These are phyloP conservation scores for Ericerus pela DNA, from an alignment of 1,140 invertebrate genomes.

Conservation along the genomic window DNA sequence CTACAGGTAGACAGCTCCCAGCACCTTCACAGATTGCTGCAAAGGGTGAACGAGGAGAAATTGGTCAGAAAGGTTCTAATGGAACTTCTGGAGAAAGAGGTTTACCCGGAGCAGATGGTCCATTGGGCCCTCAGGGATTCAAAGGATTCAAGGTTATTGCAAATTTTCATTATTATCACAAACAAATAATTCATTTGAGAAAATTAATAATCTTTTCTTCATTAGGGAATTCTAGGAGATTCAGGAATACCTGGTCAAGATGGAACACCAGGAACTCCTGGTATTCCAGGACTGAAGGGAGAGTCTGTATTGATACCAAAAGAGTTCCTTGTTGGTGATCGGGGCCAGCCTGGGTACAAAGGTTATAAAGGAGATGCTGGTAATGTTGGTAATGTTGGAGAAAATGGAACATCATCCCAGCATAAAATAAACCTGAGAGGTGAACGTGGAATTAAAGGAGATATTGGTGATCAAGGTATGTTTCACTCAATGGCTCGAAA, in stretches of 20 bases:
- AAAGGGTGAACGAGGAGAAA: constrained; percentile 24
- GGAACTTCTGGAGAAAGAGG: constrained; percentile 15
- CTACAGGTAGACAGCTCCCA: no score
- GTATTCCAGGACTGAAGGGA: constrained; percentile 35
- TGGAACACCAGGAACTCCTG: constrained; percentile 34
- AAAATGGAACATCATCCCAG: constrained; percentile 32
- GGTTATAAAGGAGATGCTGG: constrained; percentile 42
- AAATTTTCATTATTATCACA: not conserved
- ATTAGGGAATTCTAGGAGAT: constrained; percentile 19
- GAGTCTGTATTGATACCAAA: constrained; percentile 21
- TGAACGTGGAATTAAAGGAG: constrained; percentile 35
- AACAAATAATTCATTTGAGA: not conserved
- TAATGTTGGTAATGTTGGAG: constrained; percentile 33
- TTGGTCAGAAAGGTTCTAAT: constrained; percentile 8
- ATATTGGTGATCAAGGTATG: constrained; percentile 25
- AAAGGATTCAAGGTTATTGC: constrained; percentile 13
- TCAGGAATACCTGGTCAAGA: constrained; percentile 33
- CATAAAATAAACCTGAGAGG: constrained; percentile 30
- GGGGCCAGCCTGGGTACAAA: constrained; percentile 26
- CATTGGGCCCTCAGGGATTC: constrained; percentile 2
- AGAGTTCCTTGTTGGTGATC: constrained; percentile 12
- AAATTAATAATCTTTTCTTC: not conserved
- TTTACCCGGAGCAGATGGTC: not conserved
- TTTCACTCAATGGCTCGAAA: not conserved
- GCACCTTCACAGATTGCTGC: no score